Percentiles rank a stretch among this genome's conserved stretches.
These are phyloP conservation scores for Coenonympha arcania DNA, from an alignment of 2,888 invertebrate species.

Conservation along the genomic window DNA sequence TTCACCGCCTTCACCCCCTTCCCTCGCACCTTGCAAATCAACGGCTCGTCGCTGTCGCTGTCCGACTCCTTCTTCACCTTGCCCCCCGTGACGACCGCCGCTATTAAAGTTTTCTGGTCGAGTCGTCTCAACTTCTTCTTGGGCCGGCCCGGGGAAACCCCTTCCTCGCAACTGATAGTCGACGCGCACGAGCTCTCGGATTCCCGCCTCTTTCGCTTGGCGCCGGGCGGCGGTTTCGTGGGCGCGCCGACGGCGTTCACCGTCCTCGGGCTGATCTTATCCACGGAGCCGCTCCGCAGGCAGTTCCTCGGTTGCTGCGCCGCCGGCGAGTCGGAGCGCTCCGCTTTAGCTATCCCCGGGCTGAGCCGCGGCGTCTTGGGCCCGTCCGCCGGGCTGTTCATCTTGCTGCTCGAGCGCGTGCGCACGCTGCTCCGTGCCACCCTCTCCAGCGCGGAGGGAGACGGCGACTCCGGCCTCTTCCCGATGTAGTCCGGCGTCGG, in stretches of 20 bases:
- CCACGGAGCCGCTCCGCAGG: constrained; percentile 52
- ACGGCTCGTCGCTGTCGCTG: constrained; percentile 87
- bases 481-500: constrained; percentile 76
- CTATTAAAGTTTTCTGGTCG: constrained; percentile 62
- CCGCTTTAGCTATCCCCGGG: constrained; percentile 48
- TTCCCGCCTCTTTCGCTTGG: constrained; percentile 84
- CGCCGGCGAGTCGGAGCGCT: constrained; percentile 57
- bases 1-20: constrained; percentile 43
- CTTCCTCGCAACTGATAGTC: constrained; percentile 76
- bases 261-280: constrained; percentile 51
- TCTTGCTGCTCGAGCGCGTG: constrained; percentile 79
- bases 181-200: constrained; percentile 83
- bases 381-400: constrained; percentile 78
- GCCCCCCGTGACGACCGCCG: constrained; percentile 64
- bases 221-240: constrained; percentile 42
- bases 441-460: constrained; percentile 63
- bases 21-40: constrained; percentile 80
- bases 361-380: constrained; percentile 63
- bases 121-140: constrained; percentile 58
- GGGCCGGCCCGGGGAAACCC: constrained; percentile 51
- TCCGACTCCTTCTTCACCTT: constrained; percentile 78
- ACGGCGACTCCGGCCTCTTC: constrained; percentile 64
- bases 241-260: constrained; percentile 30
- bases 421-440: constrained; percentile 73
- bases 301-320: constrained; percentile 45